These are phyloP conservation scores for Micronycteris hirsuta DNA, from an alignment of 2,113 vertebrate species.

Conservation along the genomic window DNA sequence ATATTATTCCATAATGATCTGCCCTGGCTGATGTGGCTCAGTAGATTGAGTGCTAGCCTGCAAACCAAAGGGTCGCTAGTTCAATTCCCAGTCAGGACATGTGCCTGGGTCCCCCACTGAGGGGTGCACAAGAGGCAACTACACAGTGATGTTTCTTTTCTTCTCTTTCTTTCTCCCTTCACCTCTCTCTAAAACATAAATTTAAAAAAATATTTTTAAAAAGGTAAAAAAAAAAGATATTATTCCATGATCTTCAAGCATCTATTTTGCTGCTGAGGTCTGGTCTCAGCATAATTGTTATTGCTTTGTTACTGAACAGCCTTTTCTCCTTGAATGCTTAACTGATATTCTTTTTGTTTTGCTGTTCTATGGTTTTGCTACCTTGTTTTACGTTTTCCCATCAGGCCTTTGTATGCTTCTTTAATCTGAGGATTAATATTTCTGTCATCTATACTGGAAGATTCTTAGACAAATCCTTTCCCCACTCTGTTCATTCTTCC, in stretches of 20 bases:
- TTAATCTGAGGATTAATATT: background rate
- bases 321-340: background rate
- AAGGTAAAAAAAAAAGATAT: background rate
- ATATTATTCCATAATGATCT: background rate
- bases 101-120: too few species aligned
- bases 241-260: background rate
- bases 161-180: too few species aligned
- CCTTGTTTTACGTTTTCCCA: background rate
- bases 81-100: too few species aligned
- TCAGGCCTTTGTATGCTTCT: background rate
- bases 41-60: too few species aligned
- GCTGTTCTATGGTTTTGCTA: background rate
- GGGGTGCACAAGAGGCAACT: too few species aligned
- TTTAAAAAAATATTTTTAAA: too few species aligned
- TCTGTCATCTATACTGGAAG: background rate
- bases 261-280: background rate
- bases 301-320: background rate
- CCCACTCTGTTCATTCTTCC: background rate
- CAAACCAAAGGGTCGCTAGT: too few species aligned
- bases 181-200: too few species aligned
- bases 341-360: background rate
- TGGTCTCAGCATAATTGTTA: background rate
- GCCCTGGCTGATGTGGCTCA: too few species aligned
- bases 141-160: too few species aligned
- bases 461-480: background rate